Conservation (phyloP, 2,113 vertebrate genomes). For the Helogale parvula region DNA sequence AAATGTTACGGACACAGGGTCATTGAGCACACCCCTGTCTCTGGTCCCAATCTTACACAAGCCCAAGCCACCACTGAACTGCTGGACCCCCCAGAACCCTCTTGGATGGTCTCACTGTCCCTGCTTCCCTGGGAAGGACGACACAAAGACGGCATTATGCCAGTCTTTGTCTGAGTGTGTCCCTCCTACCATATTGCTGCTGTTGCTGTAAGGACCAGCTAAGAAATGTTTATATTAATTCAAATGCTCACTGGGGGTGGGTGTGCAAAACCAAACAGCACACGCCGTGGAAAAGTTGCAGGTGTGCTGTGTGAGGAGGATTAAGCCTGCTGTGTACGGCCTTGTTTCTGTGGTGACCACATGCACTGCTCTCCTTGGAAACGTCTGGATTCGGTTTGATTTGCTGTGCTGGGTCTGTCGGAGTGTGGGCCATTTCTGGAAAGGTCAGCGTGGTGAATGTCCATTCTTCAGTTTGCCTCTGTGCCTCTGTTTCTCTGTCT, state of each 20-base stretch:
- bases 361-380: background rate
- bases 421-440: background rate
- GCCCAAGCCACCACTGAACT: background rate
- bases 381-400: background rate
- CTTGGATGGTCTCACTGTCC: background rate
- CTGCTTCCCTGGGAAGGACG: background rate
- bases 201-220: slow-evolving; percentile 10
- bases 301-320: background rate
- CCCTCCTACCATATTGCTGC: background rate
- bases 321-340: background rate
- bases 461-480: background rate
- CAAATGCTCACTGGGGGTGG: background rate
- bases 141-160: slow-evolving; percentile 22
- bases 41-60: background rate
- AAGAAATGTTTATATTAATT: slow-evolving; percentile 48
- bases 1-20: too few relatives aligned
- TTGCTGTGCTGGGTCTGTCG: background rate
- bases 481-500: background rate
- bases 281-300: background rate
- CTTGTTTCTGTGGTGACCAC: background rate
- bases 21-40: background rate
- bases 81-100: background rate
- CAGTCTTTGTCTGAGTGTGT: background rate
- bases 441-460: background rate
- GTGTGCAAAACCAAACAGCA: slow-evolving; percentile 15